Evolutionary conservation across 2,797 vertebrate species (phyloP), one percentile per base, ranked within the genome.

Genomic region (Pogoniulus pusillus): DNA sequence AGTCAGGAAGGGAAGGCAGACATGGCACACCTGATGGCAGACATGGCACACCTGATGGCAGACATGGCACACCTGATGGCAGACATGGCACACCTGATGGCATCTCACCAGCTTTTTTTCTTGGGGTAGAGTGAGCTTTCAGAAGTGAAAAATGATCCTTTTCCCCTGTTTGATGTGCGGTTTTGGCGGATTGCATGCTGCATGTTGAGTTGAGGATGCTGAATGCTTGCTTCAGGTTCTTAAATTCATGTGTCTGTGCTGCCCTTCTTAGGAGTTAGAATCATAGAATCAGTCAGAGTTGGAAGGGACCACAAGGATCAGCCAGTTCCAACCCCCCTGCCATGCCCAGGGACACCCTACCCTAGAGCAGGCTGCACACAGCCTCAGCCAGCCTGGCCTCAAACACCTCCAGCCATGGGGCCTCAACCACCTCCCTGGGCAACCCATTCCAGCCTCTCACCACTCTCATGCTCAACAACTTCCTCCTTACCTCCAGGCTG

Each of bases 161-260:
- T 65, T 77, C 3, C 35, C 35, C 69, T 60, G 13, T 43, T 82
- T 39, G 32, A 22, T 9, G 22, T 26, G 37, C 64, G 66, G 8
- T 54, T 96, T 92, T 89, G 71, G 78, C 82, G 89, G 77, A 51
- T 37, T 84, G 78, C 71, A 27, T 72, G 51, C 37, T 53, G n/a
- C 66, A 62, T n/a, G 75, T 17, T 43, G 69, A 86, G 71, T n/a
- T 74, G 37, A 41, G 29, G 81, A 70, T 73, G 77, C 83, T 69
- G 32, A 71, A 41, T 5, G 12, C 18, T 39, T 65, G 71, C 47
- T 63, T 62, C 0, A 0, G 43, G 32, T 45, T 92, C 82, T 89
- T 71, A 35, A 22, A 45, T 43, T 82, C 84, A 74, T 35, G 47
- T 68, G 81, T 60, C 68, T 82, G 2, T 16, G 59, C 66, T 89